Conservation (phyloP, 1,140 invertebrate genomes). For the Sogatella furcifera region DNA sequence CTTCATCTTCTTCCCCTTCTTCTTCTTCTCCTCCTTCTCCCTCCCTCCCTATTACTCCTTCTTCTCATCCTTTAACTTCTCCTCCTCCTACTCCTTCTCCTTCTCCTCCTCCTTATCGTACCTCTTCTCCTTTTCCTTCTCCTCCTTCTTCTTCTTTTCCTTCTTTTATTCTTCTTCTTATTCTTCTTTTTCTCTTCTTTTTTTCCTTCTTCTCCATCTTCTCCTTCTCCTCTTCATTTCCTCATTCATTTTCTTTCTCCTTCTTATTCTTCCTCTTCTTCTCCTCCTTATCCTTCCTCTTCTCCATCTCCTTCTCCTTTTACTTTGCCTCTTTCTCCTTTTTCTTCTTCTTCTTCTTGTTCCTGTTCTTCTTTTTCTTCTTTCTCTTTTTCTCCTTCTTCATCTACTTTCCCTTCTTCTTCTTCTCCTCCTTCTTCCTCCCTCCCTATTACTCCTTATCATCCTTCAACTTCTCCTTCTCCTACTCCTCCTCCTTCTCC, state of each 20-base stretch:
- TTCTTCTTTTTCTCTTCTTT: conserved; percentile 14
- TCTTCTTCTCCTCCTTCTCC: no score
- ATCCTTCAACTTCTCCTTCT: no score
- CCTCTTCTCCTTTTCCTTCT: no score
- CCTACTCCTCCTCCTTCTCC: background rate
- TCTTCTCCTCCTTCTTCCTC: no score
- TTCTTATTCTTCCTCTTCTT: background rate
- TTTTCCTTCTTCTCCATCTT: background rate
- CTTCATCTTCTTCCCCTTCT: no score
- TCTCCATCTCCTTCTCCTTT: background rate
- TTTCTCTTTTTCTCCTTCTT: background rate
- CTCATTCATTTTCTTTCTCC: background rate
- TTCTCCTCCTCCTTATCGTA: no score
- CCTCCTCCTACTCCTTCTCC: no score
- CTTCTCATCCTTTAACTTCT: no score
- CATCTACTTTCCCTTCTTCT: no score
- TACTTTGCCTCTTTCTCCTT: background rate
- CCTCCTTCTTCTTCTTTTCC: no score
- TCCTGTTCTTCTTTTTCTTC: background rate
- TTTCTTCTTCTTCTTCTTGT: background rate
- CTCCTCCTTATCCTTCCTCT: background rate
- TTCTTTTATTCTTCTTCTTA: background rate
- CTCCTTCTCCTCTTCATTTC: background rate
- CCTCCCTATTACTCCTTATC: no score
- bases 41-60: no score